Evolutionary conservation across 2,797 vertebrate species (phyloP).

Genomic region (Danionella dracula): DNA sequence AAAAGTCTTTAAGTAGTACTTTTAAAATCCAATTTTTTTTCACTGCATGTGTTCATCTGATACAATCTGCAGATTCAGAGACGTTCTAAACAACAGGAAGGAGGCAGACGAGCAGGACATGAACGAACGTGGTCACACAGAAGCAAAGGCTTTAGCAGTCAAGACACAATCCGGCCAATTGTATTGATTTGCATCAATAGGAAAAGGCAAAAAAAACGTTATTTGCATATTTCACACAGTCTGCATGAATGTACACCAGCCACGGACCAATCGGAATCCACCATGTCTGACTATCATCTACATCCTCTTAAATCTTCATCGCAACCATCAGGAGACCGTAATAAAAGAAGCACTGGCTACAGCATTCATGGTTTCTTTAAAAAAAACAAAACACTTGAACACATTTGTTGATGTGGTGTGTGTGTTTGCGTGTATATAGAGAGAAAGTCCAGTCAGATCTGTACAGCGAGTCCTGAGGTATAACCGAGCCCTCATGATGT

Average conservation of each 20-base stretch:
- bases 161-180: conserved; percentile 10
- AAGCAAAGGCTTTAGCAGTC: conserved; percentile 6
- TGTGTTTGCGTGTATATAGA: conserved; percentile 28
- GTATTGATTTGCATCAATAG: no score
- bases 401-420: conserved; percentile 10
- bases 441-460: conserved; percentile 17
- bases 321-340: not conserved
- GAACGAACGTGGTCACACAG: not conserved
- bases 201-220: conserved; percentile 16
- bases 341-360: conserved; percentile 18
- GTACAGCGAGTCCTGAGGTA: conserved; percentile 27
- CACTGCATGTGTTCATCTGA: not conserved
- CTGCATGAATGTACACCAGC: conserved; percentile 16
- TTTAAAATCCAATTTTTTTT: not conserved
- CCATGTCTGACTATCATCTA: not conserved
- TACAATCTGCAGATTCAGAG: not conserved
- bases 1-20: not conserved
- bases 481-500: conserved; percentile 35
- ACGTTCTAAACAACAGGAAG: conserved; percentile 14
- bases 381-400: conserved; percentile 21
- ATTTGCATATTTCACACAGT: conserved; percentile 21
- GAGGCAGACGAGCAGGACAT: conserved; percentile 25
- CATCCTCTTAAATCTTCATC: not conserved
- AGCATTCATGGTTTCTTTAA: conserved; percentile 14
- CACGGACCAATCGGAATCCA: not conserved